Conservation (phyloP, 2,113 vertebrate species). For the Periophthalmodon schlosseri region DNA sequence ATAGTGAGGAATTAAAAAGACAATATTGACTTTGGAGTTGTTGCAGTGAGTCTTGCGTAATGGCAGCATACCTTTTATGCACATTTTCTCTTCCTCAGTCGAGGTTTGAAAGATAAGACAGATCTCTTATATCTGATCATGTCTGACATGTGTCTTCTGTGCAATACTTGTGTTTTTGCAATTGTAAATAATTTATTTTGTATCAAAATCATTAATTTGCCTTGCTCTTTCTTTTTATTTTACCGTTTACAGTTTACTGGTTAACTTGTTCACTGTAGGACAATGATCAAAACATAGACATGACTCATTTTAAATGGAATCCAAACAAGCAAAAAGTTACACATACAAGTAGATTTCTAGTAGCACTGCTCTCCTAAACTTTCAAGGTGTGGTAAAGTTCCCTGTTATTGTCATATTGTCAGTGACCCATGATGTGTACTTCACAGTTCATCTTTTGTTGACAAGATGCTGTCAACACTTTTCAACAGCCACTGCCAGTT, state of each 20-base stretch:
- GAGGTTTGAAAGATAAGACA: slow-evolving; percentile 21
- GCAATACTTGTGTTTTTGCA: no score
- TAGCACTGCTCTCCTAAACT: neutral
- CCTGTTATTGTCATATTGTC: slow-evolving; percentile 23
- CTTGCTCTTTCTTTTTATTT: no score
- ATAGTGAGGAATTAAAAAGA: slow-evolving; percentile 1
- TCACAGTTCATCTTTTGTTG: slow-evolving; percentile 46
- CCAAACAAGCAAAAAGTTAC: neutral
- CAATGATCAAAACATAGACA: neutral
- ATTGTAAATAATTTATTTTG: no score
- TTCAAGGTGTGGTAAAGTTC: slow-evolving; percentile 39
- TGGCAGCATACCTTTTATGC: slow-evolving; percentile 53
- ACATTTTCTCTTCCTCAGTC: slow-evolving; percentile 24
- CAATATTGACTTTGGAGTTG: slow-evolving; percentile 9
- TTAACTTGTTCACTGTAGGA: no score
- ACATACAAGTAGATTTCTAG: neutral
- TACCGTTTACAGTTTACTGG: no score
- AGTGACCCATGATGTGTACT: slow-evolving; percentile 33
- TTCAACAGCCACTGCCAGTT: neutral
- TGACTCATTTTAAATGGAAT: no score
- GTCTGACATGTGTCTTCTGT: neutral
- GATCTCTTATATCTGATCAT: slow-evolving; percentile 11
- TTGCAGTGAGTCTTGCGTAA: slow-evolving; percentile 17
- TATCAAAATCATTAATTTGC: no score
- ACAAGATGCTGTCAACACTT: slow-evolving; percentile 36